Conservation (phyloP, 2,113 vertebrate species). For the Pleuronectes platessa region DNA sequence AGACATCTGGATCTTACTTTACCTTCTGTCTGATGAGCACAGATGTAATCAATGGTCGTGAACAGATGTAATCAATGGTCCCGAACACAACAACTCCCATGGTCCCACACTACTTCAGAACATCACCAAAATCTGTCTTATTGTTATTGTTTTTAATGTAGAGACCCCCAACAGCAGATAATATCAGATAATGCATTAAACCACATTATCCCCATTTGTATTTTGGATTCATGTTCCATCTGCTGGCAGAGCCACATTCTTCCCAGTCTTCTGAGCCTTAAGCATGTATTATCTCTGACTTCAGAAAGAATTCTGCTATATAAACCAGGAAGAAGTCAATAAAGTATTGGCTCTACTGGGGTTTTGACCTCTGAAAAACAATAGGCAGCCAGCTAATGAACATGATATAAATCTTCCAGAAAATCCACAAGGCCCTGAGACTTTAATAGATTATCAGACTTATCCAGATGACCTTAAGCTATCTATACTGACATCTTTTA, state of each 20-base stretch:
- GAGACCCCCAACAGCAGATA: background rate
- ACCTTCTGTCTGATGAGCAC: too few relatives aligned
- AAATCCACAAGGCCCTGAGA: slow-evolving; percentile 1
- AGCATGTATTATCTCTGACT: slow-evolving; percentile 13
- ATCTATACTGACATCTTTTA: slow-evolving; percentile 33
- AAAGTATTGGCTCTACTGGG: background rate
- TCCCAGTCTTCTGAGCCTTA: background rate
- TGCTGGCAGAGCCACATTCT: slow-evolving; percentile 3
- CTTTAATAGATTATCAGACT: slow-evolving; percentile 32
- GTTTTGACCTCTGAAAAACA: background rate
- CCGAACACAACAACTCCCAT: background rate
- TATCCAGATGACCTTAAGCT: slow-evolving; percentile 31
- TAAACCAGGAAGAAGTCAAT: slow-evolving; percentile 7
- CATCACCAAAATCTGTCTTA: background rate
- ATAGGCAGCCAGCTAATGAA: background rate
- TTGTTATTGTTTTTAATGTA: background rate
- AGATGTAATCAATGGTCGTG: background rate
- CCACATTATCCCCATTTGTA: slow-evolving; percentile 10
- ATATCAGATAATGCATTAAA: background rate
- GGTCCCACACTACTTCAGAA: background rate
- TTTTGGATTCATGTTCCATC: slow-evolving; percentile 5
- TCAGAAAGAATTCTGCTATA: slow-evolving; percentile 7
- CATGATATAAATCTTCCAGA: slow-evolving; percentile 17
- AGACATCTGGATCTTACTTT: too few relatives aligned
- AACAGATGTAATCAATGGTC: background rate